Conservation (phyloP, 2,888 invertebrate species). For the Pseudeuparius sepicola region DNA sequence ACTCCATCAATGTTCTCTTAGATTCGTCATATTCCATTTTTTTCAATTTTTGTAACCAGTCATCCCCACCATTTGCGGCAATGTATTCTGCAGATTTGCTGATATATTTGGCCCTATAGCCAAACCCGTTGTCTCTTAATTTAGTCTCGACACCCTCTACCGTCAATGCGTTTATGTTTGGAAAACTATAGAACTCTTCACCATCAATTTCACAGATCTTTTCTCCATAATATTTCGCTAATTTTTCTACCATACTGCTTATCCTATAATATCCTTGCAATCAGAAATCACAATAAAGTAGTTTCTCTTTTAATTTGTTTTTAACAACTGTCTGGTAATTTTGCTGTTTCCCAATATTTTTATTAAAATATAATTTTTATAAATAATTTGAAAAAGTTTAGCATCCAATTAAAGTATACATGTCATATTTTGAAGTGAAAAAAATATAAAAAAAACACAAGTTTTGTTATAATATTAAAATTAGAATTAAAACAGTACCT, state of each 20-base stretch:
- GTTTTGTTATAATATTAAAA: no score
- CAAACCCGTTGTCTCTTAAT: conserved; percentile 67
- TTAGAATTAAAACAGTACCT: conserved; percentile 57
- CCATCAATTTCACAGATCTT: conserved; percentile 59
- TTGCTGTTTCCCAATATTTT: no score
- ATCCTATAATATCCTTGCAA: conserved; percentile 49
- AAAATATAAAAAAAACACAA: no score
- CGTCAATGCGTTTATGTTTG: conserved; percentile 56
- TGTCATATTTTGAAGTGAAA: no score
- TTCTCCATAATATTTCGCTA: conserved; percentile 72
- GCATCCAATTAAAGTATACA: no score
- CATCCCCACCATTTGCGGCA: conserved; percentile 52
- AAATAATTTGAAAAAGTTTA: no score
- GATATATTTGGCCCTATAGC: conserved; percentile 83
- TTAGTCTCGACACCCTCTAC: conserved; percentile 54
- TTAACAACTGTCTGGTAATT: no score
- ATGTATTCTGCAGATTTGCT: conserved; percentile 58
- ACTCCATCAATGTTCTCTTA: conserved; percentile 58
- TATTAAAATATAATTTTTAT: no score
- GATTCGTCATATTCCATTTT: conserved; percentile 62
- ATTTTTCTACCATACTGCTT: conserved; percentile 80
- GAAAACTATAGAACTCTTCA: conserved; percentile 66
- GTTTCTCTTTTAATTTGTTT: no score
- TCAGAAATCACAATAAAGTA: no score
- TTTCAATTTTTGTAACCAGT: conserved; percentile 65